These are phyloP conservation scores for Brachionus asplanchnoidis DNA, from an alignment of 1,140 invertebrate species.

Conservation along the genomic window DNA sequence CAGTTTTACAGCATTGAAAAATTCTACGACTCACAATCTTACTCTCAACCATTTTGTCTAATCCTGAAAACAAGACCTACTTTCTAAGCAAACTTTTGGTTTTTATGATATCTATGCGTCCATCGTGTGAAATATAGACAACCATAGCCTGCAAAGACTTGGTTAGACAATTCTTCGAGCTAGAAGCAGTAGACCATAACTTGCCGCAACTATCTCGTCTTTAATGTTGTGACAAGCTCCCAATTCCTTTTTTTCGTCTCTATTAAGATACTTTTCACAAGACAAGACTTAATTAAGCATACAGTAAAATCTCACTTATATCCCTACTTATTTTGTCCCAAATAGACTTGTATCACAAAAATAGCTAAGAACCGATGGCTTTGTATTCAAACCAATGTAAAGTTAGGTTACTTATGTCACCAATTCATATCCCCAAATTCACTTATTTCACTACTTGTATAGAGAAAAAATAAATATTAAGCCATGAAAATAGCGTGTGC, in stretches of 20 bases:
- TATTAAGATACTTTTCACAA: neutral
- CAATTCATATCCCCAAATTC: too few species aligned
- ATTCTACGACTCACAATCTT: slow-evolving; percentile 32
- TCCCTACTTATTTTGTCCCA: too few species aligned
- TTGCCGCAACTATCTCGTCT: neutral
- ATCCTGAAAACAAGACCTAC: slow-evolving; percentile 44
- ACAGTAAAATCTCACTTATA: too few species aligned
- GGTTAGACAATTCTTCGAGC: slow-evolving; percentile 43
- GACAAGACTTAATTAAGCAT: neutral
- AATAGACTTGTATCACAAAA: too few species aligned
- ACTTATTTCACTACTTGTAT: too few species aligned
- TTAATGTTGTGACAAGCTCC: neutral
- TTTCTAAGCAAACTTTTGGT: slow-evolving; percentile 44
- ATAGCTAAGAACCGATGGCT: too few species aligned
- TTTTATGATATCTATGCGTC: slow-evolving; percentile 44
- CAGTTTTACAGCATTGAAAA: neutral
- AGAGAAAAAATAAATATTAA: too few species aligned
- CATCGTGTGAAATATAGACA: slow-evolving; percentile 43
- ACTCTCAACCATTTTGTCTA: slow-evolving; percentile 44
- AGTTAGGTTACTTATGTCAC: too few species aligned
- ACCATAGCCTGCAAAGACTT: slow-evolving; percentile 32
- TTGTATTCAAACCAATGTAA: too few species aligned
- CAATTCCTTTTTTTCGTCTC: neutral
- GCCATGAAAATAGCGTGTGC: too few species aligned
- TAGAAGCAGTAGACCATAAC: slow-evolving; percentile 38